Conservation (phyloP, 2,797 vertebrate genomes). For the Ficedula albicollis region DNA sequence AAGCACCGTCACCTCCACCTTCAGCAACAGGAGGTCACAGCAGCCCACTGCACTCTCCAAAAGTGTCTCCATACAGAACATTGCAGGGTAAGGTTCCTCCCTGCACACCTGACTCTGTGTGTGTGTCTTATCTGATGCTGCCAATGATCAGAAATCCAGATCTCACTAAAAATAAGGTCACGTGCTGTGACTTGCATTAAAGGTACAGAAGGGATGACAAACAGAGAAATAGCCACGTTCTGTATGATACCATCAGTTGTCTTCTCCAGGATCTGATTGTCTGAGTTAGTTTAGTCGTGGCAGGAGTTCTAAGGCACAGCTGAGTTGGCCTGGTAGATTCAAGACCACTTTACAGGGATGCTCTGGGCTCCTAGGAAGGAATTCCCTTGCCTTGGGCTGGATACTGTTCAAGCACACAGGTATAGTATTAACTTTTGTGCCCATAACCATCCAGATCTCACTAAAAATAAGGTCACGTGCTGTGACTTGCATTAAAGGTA, state of each 20-base stretch:
- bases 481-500: neutral
- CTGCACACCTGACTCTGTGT: rapidly evolving
- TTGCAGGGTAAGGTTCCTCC: slow-evolving; percentile 85
- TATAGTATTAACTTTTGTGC: neutral
- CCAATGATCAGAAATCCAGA: rapidly evolving
- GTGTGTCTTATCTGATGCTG: rapidly evolving
- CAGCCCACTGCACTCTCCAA: slow-evolving; percentile 90
- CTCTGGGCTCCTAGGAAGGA: neutral
- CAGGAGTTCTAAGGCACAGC: neutral
- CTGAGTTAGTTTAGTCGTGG: neutral
- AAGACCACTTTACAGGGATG: neutral
- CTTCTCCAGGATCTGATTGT: neutral
- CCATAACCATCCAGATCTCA: neutral
- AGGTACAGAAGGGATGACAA: neutral
- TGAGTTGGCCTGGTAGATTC: neutral
- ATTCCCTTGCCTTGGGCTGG: neutral
- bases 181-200: neutral
- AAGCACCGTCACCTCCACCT: slow-evolving; percentile 62
- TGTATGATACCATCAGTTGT: neutral
- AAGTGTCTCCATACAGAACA: slow-evolving; percentile 97
- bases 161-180: neutral
- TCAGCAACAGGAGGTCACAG: slow-evolving; percentile 81
- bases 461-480: neutral
- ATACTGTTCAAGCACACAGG: neutral
- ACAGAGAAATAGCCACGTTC: neutral